Evolutionary conservation across 2,888 invertebrate species (phyloP).

Genomic region (Lochmaea capreae): DNA sequence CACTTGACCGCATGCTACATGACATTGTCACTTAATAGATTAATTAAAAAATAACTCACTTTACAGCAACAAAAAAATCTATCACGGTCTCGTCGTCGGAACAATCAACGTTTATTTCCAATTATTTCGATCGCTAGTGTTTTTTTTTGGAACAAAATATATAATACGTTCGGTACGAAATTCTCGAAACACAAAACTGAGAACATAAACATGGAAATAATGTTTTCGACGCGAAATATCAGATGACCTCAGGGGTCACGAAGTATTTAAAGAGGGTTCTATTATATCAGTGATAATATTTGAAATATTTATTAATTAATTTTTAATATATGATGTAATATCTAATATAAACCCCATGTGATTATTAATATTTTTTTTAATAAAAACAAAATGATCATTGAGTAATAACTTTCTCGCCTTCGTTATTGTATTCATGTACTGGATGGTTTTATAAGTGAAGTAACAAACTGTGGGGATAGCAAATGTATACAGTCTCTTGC

Average conservation of each 20-base stretch:
- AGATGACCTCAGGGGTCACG: constrained; percentile 39
- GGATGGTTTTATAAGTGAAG: too few relatives aligned
- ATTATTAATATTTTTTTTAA: constrained; percentile 4
- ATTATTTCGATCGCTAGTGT: too few relatives aligned
- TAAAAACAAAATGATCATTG: too few relatives aligned
- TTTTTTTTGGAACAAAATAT: too few relatives aligned
- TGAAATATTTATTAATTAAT: constrained; percentile 16
- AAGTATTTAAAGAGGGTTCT: constrained; percentile 32
- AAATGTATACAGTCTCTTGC: too few relatives aligned
- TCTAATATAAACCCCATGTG: constrained; percentile 22
- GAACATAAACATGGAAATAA: constrained; percentile 32
- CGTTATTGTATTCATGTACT: too few relatives aligned
- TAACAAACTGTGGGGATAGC: too few relatives aligned
- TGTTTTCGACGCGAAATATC: constrained; percentile 35
- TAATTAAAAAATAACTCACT: neutral
- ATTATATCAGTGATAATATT: constrained; percentile 27
- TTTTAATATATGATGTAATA: constrained; percentile 8
- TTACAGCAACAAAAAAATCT: neutral
- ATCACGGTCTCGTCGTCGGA: neutral
- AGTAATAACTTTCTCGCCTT: too few relatives aligned
- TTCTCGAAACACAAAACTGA: constrained; percentile 23
- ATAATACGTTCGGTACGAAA: neutral
- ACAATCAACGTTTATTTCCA: too few relatives aligned
- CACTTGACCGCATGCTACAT: neutral
- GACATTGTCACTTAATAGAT: neutral